Evolutionary conservation across 2,888 invertebrate species (phyloP).

Genomic region (Melanostoma scalare): DNA sequence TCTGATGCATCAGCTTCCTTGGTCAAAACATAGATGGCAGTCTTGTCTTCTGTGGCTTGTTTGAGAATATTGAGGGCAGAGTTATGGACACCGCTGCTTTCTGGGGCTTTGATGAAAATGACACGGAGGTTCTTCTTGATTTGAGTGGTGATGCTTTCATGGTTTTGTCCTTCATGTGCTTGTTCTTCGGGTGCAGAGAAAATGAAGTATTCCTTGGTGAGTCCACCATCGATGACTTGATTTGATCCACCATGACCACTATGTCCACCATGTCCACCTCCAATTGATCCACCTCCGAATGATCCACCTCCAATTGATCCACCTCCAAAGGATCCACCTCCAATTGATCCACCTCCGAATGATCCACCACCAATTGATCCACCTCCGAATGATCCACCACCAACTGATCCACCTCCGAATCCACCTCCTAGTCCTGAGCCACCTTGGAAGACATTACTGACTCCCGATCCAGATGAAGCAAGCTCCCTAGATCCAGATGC

Average conservation of each 20-base stretch:
- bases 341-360: no score
- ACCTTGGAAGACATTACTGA: not conserved
- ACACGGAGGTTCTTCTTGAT: slow-evolving; percentile 72
- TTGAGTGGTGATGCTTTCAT: no score
- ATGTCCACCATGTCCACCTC: not conserved
- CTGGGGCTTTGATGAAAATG: slow-evolving; percentile 77
- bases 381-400: no score
- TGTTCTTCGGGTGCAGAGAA: slow-evolving; percentile 76
- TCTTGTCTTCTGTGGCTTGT: slow-evolving; percentile 76
- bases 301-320: no score
- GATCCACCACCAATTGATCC: no score
- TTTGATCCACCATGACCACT: not conserved
- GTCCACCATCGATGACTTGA: not conserved
- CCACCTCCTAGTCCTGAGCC: not conserved
- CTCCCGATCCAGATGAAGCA: no score
- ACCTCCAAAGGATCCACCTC: no score
- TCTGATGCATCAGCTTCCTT: slow-evolving; percentile 51
- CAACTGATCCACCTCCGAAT: not conserved
- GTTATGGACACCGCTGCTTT: slow-evolving; percentile 72
- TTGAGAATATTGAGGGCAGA: slow-evolving; percentile 75
- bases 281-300: no score
- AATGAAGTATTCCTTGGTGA: slow-evolving; percentile 70
- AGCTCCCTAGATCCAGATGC: no score
- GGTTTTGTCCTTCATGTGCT: slow-evolving; percentile 76
- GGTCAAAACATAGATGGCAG: slow-evolving; percentile 77